These are phyloP conservation scores for Pocillopora grandis DNA, from an alignment of 92 coral and sea anemone species.

Conservation along the genomic window DNA sequence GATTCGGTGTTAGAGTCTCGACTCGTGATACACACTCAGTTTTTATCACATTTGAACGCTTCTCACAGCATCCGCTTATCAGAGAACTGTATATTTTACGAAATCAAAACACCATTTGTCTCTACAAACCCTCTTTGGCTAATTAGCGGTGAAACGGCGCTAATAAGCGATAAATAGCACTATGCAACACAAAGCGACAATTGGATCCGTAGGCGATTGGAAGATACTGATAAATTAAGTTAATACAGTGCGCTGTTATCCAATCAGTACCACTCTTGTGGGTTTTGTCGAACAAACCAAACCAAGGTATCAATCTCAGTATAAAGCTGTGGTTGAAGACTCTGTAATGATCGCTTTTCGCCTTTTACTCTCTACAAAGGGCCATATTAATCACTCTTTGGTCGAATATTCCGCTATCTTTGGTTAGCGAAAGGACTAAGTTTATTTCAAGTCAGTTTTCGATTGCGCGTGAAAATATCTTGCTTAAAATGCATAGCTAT, in stretches of 20 bases:
- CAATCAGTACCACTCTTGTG: constrained; percentile 24
- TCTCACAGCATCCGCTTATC: constrained; percentile 19
- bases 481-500: neutral
- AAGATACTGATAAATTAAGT: constrained; percentile 7
- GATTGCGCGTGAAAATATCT: neutral
- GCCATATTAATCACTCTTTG: neutral
- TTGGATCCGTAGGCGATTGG: constrained; percentile 11
- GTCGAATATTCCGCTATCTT: neutral
- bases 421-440: neutral
- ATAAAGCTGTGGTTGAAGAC: constrained; percentile 29
- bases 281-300: constrained; percentile 16
- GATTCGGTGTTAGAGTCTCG: neutral
- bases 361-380: neutral
- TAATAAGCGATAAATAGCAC: constrained; percentile 37
- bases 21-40: constrained; percentile 13
- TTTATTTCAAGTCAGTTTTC: neutral
- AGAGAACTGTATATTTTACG: constrained; percentile 17
- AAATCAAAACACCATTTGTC: constrained; percentile 34
- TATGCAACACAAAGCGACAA: constrained; percentile 22
- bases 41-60: neutral
- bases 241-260: neutral
- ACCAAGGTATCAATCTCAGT: constrained; percentile 20
- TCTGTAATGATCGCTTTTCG: constrained; percentile 6
- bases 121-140: constrained; percentile 33
- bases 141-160: constrained; percentile 31